These are phyloP conservation scores for Anolis sagrei DNA, from an alignment of 2,113 vertebrate genomes.

Conservation along the genomic window DNA sequence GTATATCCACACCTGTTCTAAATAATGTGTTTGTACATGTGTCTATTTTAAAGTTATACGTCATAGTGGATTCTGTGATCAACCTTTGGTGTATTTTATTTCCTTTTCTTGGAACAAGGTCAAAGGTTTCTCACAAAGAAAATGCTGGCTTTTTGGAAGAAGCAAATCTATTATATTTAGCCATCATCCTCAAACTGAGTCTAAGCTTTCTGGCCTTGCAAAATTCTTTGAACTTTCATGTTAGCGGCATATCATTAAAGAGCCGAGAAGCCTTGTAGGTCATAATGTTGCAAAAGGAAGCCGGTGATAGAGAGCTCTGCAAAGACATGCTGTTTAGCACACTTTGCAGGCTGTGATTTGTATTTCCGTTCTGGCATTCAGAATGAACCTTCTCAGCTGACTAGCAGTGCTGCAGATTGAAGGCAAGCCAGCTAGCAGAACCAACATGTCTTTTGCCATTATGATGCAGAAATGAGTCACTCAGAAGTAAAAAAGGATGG, in stretches of 20 bases:
- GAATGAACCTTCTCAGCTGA: not conserved
- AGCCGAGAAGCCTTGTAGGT: not conserved
- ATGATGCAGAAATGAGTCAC: slow-evolving; percentile 1
- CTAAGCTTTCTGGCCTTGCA: not conserved
- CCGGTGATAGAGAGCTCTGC: not conserved
- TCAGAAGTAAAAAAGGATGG: not conserved
- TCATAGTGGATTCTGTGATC: not conserved
- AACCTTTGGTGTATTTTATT: not conserved
- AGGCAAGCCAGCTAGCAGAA: not conserved
- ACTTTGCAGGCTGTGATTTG: slow-evolving; percentile 10
- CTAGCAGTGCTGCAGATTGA: not conserved
- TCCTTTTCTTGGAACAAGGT: not conserved
- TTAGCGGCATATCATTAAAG: not conserved
- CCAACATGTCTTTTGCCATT: not conserved
- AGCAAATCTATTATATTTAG: slow-evolving; percentile 5
- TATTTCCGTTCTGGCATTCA: not conserved
- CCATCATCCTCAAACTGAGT: not conserved
- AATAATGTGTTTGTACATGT: not conserved
- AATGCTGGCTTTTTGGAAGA: not conserved
- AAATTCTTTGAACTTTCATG: slow-evolving; percentile 6
- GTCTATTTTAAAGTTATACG: not conserved
- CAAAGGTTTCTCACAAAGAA: not conserved
- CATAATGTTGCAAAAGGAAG: slow-evolving; percentile 1
- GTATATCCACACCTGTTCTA: not conserved
- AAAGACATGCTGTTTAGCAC: not conserved